Percentiles rank a stretch among this genome's conserved stretches.
Evolutionary conservation across 37 sponge, comb jelly and placozoan species (phyloP).

Genomic region (Eunapius fragilis): DNA sequence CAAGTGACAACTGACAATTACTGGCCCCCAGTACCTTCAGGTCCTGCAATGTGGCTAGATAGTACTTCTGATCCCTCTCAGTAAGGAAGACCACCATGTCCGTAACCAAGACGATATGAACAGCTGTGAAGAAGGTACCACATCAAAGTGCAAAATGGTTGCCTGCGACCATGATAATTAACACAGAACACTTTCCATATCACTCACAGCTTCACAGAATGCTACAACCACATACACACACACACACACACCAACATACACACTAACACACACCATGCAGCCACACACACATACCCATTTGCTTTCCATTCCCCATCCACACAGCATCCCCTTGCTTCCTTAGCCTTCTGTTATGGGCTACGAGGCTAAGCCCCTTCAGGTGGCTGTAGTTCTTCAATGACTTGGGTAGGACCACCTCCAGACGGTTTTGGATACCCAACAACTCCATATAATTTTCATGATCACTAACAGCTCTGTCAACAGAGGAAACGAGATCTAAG

Average conservation of each 20-base stretch:
- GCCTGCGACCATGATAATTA: neutral
- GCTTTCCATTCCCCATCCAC: slow-evolving; percentile 65
- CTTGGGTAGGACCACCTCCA: slow-evolving; percentile 51
- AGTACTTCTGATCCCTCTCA: slow-evolving; percentile 77
- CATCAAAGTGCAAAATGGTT: neutral
- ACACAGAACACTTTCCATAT: neutral
- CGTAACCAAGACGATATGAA: slow-evolving; percentile 73
- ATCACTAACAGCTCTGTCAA: slow-evolving; percentile 58
- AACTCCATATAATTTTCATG: slow-evolving; percentile 53
- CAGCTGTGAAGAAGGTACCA: slow-evolving; percentile 28
- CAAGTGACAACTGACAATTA: neutral
- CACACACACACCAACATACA: slow-evolving; percentile 4
- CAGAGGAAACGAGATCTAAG: slow-evolving; percentile 21
- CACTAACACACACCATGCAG: neutral
- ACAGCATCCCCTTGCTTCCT: slow-evolving; percentile 54
- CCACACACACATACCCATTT: slow-evolving; percentile 37
- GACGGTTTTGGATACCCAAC: slow-evolving; percentile 50
- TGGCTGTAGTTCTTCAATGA: slow-evolving; percentile 27
- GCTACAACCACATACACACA: neutral
- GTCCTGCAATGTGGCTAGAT: slow-evolving; percentile 67
- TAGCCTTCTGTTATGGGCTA: slow-evolving; percentile 55
- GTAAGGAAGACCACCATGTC: slow-evolving; percentile 68
- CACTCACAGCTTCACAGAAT: slow-evolving; percentile 7
- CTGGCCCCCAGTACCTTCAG: slow-evolving; percentile 48
- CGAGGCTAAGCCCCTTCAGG: slow-evolving; percentile 47